Evolutionary conservation across 2,888 invertebrate genomes (phyloP).

Genomic region (Chouioia cunea): DNA sequence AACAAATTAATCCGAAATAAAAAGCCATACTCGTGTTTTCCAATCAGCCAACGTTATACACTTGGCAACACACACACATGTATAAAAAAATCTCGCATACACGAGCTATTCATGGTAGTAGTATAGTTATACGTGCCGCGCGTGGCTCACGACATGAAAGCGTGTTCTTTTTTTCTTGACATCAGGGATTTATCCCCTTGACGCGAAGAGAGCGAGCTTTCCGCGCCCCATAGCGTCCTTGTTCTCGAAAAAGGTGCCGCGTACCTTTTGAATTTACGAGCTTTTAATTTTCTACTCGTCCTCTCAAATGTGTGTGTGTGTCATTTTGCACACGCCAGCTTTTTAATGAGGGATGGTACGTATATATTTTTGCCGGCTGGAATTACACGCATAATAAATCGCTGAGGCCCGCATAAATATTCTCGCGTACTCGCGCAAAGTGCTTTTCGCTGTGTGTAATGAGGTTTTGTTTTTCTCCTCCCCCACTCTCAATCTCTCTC

Average conservation of each 20-base stretch:
- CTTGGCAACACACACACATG: too few relatives aligned
- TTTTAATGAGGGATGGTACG: slow-evolving; percentile 39
- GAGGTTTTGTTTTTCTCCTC: slow-evolving; percentile 19
- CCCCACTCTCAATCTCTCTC: slow-evolving; percentile 16
- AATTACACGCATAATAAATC: slow-evolving; percentile 46
- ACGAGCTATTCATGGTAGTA: too few relatives aligned
- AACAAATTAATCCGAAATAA: too few relatives aligned
- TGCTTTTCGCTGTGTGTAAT: slow-evolving; percentile 45
- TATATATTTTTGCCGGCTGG: slow-evolving; percentile 36
- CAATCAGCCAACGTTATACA: too few relatives aligned
- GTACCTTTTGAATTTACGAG: slow-evolving; percentile 21
- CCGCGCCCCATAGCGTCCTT: not conserved
- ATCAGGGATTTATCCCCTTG: too few relatives aligned
- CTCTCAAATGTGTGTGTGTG: slow-evolving; percentile 4
- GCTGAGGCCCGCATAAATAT: slow-evolving; percentile 33
- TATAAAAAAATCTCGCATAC: too few relatives aligned
- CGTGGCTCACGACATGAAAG: too few relatives aligned
- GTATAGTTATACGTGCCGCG: too few relatives aligned
- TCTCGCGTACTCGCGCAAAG: slow-evolving; percentile 33
- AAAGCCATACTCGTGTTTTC: too few relatives aligned
- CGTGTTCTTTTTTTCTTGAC: too few relatives aligned
- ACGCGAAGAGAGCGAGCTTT: not conserved
- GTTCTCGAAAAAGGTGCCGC: slow-evolving; percentile 1
- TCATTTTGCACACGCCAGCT: slow-evolving; percentile 30
- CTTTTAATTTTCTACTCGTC: slow-evolving; percentile 27